Percentiles rank a stretch among this genome's conserved stretches.
These are phyloP conservation scores for Nasonia oneida DNA, from an alignment of 2,888 invertebrate genomes.

Conservation along the genomic window DNA sequence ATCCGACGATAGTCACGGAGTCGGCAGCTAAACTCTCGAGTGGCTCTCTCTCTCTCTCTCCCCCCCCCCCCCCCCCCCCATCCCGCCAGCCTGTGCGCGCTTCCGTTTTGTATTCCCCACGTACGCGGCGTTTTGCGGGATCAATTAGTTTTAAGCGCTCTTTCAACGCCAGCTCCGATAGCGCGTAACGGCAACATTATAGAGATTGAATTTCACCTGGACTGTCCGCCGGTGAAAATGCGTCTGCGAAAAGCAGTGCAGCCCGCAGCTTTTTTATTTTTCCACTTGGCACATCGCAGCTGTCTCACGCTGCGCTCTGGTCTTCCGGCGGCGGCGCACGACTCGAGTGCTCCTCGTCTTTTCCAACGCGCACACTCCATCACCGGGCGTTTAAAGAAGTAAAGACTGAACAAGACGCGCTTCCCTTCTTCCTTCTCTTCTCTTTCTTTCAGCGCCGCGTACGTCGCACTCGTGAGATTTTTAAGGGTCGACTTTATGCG, in stretches of 20 bases:
- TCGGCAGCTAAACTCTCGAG: conserved; percentile 73
- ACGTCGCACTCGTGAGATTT: conserved; percentile 41
- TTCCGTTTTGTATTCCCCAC: background rate
- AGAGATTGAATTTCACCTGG: no score
- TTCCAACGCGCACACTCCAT: conserved; percentile 77
- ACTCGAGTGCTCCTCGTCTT: conserved; percentile 75
- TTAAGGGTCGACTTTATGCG: conserved; percentile 40
- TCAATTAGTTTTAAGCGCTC: no score
- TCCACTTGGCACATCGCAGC: conserved; percentile 49
- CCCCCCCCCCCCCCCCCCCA: no score
- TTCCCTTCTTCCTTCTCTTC: conserved; percentile 56
- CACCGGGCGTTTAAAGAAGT: conserved; percentile 78
- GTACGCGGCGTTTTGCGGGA: background rate
- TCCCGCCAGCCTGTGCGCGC: conserved; percentile 62
- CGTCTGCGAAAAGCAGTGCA: no score
- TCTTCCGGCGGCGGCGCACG: conserved; percentile 18
- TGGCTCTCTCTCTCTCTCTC: conserved; percentile 45
- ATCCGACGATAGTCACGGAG: conserved; percentile 78
- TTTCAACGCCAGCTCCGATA: no score
- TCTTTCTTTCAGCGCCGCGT: conserved; percentile 33
- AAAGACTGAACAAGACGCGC: conserved; percentile 75
- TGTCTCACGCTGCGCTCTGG: conserved; percentile 19
- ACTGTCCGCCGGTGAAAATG: no score
- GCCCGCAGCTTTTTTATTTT: conserved; percentile 22
- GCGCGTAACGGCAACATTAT: no score